A percentile compares a stretch with the other conserved stretches of the same genome.
Evolutionary conservation across 2,113 vertebrate genomes (phyloP).

Genomic region (Gnathonemus longibarbis): DNA sequence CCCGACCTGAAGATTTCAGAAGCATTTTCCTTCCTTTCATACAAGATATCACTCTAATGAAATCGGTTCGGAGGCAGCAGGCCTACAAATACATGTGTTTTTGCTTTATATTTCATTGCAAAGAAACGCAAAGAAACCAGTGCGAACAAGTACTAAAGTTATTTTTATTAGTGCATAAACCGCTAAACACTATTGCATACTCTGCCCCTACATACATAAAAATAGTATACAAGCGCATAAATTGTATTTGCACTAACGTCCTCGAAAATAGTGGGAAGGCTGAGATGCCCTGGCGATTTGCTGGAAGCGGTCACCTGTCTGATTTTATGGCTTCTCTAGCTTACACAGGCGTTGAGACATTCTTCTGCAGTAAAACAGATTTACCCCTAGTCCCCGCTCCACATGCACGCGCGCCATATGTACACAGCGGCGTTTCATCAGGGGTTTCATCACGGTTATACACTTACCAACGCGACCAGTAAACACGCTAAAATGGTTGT

Average conservation of each 20-base stretch:
- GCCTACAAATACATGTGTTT: not conserved
- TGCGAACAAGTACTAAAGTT: not conserved
- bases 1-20: not conserved
- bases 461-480: not conserved
- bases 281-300: slow-evolving; percentile 16
- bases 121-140: not conserved
- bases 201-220: not conserved
- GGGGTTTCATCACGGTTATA: not conserved
- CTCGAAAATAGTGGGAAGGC: not conserved
- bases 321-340: slow-evolving; percentile 37
- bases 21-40: not conserved
- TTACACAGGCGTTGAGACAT: slow-evolving; percentile 34
- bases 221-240: not conserved
- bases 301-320: slow-evolving; percentile 39
- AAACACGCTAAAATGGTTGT: not conserved
- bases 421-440: not conserved
- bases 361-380: slow-evolving; percentile 36
- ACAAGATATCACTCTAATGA: not conserved
- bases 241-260: not conserved
- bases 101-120: not conserved
- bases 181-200: not conserved
- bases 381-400: not conserved
- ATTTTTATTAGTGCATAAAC: not conserved
- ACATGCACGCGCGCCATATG: not conserved
- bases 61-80: not conserved